Conservation (phyloP, 2,113 vertebrate species). For the Speoplatyrhinus poulsoni region DNA sequence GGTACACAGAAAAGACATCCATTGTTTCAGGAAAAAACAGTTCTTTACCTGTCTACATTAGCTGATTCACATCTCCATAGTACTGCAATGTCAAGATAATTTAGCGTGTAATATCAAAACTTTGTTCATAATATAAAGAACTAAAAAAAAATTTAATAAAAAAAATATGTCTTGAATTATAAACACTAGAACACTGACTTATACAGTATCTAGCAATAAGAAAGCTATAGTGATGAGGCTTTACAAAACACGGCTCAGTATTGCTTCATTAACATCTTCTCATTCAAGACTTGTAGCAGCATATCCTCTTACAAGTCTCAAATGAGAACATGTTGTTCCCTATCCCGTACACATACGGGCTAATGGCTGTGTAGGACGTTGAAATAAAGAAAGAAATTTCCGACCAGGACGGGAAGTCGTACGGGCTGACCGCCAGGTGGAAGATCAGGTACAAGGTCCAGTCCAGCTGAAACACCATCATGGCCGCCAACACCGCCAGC, state of each 20-base stretch:
- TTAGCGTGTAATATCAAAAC: too few relatives aligned
- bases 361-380: slow-evolving; percentile 67
- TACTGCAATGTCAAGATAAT: too few relatives aligned
- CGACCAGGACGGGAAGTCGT: slow-evolving; percentile 46
- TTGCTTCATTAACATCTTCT: not conserved
- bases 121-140: too few relatives aligned
- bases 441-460: slow-evolving; percentile 73
- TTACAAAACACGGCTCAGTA: not conserved
- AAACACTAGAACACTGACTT: too few relatives aligned
- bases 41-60: too few relatives aligned
- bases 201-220: too few relatives aligned
- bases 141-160: too few relatives aligned
- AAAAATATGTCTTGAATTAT: too few relatives aligned
- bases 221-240: too few relatives aligned
- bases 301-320: slow-evolving; percentile 43
- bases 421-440: slow-evolving; percentile 38
- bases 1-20: too few relatives aligned
- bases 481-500: slow-evolving; percentile 65
- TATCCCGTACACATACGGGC: slow-evolving; percentile 74
- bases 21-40: too few relatives aligned
- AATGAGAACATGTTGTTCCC: slow-evolving; percentile 69
- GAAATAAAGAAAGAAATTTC: slow-evolving; percentile 71
- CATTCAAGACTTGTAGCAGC: not conserved
- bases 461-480: slow-evolving; percentile 72
- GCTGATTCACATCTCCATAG: too few relatives aligned